Evolutionary conservation across 2,113 vertebrate genomes (phyloP).

Genomic region (Oncorhynchus nerka): DNA sequence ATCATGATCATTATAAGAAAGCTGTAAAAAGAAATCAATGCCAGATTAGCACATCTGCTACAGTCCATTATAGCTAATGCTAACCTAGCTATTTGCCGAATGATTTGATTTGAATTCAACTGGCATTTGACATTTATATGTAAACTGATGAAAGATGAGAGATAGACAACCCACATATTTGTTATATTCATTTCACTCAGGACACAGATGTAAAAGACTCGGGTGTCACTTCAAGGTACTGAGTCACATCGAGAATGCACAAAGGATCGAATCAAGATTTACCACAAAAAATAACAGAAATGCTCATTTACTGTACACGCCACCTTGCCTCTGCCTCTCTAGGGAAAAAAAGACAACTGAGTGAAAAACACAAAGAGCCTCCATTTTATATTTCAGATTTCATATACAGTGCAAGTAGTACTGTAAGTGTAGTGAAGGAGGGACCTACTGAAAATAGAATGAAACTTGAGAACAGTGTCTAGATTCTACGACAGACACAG

Average conservation of each 20-base stretch:
- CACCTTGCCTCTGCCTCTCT: constrained; percentile 39
- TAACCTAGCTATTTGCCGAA: not conserved
- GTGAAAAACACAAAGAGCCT: constrained; percentile 6
- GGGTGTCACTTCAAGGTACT: not conserved
- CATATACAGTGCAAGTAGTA: not conserved
- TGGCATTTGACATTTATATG: not conserved
- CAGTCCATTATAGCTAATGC: not conserved
- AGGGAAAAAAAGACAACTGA: constrained; percentile 29
- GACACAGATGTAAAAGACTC: not conserved
- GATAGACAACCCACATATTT: too few species aligned
- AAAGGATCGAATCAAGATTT: constrained; percentile 32
- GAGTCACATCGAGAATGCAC: constrained; percentile 21
- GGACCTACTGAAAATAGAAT: constrained; percentile 10
- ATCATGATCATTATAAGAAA: constrained; percentile 21
- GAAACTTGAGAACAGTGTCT: constrained; percentile 21
- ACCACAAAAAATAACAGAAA: constrained; percentile 53
- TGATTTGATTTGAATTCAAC: not conserved
- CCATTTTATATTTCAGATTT: constrained; percentile 24
- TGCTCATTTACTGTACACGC: constrained; percentile 22
- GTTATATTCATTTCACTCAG: too few species aligned
- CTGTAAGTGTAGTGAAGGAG: not conserved
- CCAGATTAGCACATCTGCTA: constrained; percentile 6
- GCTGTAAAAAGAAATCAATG: constrained; percentile 3
- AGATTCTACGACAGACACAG: constrained; percentile 12
- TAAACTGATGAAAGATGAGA: not conserved